Base-by-base conservation (phyloP, 2,888 invertebrate genomes). In the Caenorhabditis doughertyi region DNA sequence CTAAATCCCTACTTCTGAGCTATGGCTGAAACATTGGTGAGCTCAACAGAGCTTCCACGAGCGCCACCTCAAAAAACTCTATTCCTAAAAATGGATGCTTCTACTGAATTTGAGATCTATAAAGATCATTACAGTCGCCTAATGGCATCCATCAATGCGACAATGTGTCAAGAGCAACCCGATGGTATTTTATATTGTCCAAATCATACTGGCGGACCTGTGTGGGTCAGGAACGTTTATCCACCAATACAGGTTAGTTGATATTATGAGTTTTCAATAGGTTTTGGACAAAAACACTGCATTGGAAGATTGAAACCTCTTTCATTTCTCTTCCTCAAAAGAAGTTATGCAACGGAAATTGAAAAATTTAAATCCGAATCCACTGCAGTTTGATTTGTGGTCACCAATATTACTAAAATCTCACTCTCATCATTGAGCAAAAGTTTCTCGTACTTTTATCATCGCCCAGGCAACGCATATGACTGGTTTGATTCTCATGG, bases 191-290 rank as follows among this genome's bases (percentile, higher is more conserved):
- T 84, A n/a, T 77, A 70, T 55, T 84, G 84, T 44, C 77, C 80
- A 1, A 79, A 74, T 42, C 62, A 85, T 16, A 79, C 68, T 11
- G 79, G 77, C 7, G 74, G 83, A 11, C 72, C 83, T 9, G 81
- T 82, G 60, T 89, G 74, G 71, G 87, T 91, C 1, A 82, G 88
- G 51, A 90, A 91, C 67, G 89, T 90, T 25, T 90, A 90, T 71
- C 90, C 90, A 18, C 90, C 90, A 1, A 88, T 90, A 47, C 90
- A 90, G 84, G 90, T 89, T 21, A 73, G 84, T 71, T 49, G n/a
- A 51, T 60, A n/a, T 47, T 27, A 32, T 32, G 42, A 16, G 18
- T 16, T 56, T 42, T 3, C 42, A n/a, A n/a, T n/a, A n/a, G n/a
- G n/a, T n/a, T n/a, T n/a, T n/a, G n/a, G n/a, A n/a, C n/a, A n/a